Conservation (phyloP, 2,797 vertebrate species). For the Sebastes jordani region DNA sequence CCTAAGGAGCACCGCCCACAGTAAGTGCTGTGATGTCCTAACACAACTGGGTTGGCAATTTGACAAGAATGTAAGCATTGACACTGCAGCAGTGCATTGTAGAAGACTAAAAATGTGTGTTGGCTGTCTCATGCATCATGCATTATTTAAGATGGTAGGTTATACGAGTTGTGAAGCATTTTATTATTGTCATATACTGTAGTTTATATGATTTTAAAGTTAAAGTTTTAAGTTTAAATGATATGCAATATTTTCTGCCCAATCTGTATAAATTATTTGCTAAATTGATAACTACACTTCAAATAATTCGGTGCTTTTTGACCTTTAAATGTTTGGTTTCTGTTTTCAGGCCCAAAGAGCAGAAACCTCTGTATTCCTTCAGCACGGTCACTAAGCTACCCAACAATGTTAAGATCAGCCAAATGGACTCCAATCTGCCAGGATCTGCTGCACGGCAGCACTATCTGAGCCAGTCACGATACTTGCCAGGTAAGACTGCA, state of each 20-base stretch:
- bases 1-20: conserved; percentile 72
- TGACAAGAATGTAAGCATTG: neutral
- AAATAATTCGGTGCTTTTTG: neutral
- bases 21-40: conserved; percentile 39
- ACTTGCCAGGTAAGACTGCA: conserved; percentile 88
- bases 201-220: neutral
- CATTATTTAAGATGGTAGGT: neutral
- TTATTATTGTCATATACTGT: neutral
- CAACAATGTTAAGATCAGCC: conserved; percentile 78
- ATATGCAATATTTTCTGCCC: neutral
- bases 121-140: neutral
- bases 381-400: conserved; percentile 86
- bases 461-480: conserved; percentile 95
- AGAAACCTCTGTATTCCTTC: conserved; percentile 79
- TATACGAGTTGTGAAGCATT: neutral
- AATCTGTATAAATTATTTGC: neutral
- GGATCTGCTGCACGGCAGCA: conserved; percentile 90
- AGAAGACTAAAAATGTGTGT: neutral
- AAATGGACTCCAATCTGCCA: conserved; percentile 81
- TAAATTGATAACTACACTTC: too few species aligned
- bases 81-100: neutral
- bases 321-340: neutral
- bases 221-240: neutral
- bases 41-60: neutral
- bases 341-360: conserved; percentile 75